These are phyloP conservation scores for Pristionchus entomophagus DNA, from an alignment of 2,888 invertebrate species.

Conservation along the genomic window DNA sequence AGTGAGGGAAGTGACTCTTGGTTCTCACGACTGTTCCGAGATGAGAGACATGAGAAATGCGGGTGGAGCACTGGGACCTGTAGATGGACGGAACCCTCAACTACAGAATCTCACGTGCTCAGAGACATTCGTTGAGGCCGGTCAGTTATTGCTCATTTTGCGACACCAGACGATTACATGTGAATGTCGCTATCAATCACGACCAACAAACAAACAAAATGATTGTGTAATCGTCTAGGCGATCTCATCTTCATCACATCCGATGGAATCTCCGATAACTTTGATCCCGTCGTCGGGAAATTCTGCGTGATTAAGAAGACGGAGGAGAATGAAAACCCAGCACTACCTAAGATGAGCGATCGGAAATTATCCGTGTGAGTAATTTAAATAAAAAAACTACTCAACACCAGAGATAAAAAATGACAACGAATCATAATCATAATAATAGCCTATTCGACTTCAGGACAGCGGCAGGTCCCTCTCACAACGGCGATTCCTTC, in stretches of 20 bases:
- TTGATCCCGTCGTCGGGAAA: conserved; percentile 91
- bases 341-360: conserved; percentile 56
- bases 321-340: conserved; percentile 59
- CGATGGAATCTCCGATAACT: conserved; percentile 92
- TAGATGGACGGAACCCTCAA: conserved; percentile 88
- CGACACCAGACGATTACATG: not conserved
- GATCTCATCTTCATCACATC: conserved; percentile 90
- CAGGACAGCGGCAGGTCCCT: not conserved
- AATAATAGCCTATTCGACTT: not conserved
- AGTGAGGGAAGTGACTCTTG: conserved; percentile 83
- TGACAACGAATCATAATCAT: not conserved
- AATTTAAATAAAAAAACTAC: not conserved
- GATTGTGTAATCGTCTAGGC: conserved; percentile 77
- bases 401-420: not conserved
- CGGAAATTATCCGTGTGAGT: conserved; percentile 58
- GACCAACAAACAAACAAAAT: not conserved
- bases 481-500: conserved; percentile 20
- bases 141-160: conserved; percentile 17
- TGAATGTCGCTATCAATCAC: not conserved
- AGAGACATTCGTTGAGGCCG: conserved; percentile 84
- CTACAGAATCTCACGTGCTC: conserved; percentile 87
- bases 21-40: conserved; percentile 86
- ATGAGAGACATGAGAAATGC: conserved; percentile 92
- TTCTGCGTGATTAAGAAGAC: conserved; percentile 81
- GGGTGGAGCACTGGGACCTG: conserved; percentile 89